Percentiles rank a stretch among this genome's conserved stretches.
Conservation (phyloP, 2,113 vertebrate species). For the Erythrolamprus reginae region DNA sequence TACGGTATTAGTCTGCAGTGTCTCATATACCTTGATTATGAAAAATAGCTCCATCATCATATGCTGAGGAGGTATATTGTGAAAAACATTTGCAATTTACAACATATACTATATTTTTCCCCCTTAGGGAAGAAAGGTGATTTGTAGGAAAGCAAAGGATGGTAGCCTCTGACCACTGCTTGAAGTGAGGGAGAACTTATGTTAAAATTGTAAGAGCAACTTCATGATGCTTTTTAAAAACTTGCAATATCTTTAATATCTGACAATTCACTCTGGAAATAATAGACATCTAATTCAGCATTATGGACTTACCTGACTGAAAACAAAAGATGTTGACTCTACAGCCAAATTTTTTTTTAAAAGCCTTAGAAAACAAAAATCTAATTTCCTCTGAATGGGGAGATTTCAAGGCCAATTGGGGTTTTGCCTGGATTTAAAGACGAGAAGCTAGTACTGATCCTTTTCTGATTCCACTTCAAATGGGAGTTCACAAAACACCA, state of each 20-base stretch:
- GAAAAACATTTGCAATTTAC: not conserved
- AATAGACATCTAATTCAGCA: not conserved
- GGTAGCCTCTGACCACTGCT: not conserved
- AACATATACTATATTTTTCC: not conserved
- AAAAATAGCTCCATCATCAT: not conserved
- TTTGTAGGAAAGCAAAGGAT: not conserved
- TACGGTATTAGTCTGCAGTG: not conserved
- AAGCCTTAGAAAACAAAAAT: not conserved
- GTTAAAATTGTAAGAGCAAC: not conserved
- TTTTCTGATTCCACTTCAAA: slow-evolving; percentile 74
- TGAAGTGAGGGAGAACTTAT: not conserved
- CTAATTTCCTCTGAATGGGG: slow-evolving; percentile 12
- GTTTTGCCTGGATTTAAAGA: slow-evolving; percentile 67
- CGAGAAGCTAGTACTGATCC: slow-evolving; percentile 57
- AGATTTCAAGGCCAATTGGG: slow-evolving; percentile 43
- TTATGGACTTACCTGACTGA: slow-evolving; percentile 8
- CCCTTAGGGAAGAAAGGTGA: not conserved
- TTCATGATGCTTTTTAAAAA: not conserved
- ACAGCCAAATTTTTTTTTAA: not conserved
- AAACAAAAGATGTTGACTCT: slow-evolving; percentile 3
- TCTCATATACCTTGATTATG: not conserved
- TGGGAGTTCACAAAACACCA: slow-evolving; percentile 62
- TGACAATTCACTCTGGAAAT: not conserved
- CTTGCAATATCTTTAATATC: not conserved
- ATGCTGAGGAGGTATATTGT: not conserved